phyloP scores from a whole-genome alignment of 2,888 invertebrate genomes.

The Maniola hyperantus region DNA sequence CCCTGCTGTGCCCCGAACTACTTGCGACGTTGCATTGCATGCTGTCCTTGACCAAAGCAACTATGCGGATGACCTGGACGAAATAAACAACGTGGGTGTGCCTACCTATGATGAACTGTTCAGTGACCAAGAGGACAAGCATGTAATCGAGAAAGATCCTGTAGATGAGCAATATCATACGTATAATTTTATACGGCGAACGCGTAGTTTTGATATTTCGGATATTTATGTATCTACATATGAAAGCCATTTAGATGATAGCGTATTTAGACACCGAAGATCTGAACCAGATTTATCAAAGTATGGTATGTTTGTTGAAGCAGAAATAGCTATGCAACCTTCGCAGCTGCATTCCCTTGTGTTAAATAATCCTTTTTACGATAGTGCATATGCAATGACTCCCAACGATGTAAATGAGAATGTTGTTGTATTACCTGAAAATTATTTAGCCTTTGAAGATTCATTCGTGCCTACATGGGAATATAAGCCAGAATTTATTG shows the following conservation, averaged over 20 bases:
- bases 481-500: slow-evolving; percentile 65
- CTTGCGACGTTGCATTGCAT: slow-evolving; percentile 47
- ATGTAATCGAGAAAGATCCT: slow-evolving; percentile 52
- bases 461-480: slow-evolving; percentile 76
- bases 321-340: slow-evolving; percentile 66
- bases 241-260: slow-evolving; percentile 55
- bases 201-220: slow-evolving; percentile 74
- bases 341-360: slow-evolving; percentile 67
- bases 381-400: slow-evolving; percentile 69
- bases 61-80: slow-evolving; percentile 63
- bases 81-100: slow-evolving; percentile 79
- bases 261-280: slow-evolving; percentile 56
- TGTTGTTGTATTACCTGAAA: slow-evolving; percentile 73
- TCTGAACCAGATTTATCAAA: slow-evolving; percentile 78
- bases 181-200: slow-evolving; percentile 63
- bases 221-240: slow-evolving; percentile 62
- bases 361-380: slow-evolving; percentile 79
- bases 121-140: slow-evolving; percentile 55
- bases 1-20: slow-evolving; percentile 47
- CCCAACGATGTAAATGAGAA: slow-evolving; percentile 59
- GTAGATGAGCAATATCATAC: slow-evolving; percentile 53
- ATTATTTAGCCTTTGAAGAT: slow-evolving; percentile 80
- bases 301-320: slow-evolving; percentile 68
- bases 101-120: slow-evolving; percentile 62
- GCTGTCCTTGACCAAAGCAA: slow-evolving; percentile 58